Base-by-base conservation (phyloP, 2,888 invertebrate species). In the Zonitis immaculata region DNA sequence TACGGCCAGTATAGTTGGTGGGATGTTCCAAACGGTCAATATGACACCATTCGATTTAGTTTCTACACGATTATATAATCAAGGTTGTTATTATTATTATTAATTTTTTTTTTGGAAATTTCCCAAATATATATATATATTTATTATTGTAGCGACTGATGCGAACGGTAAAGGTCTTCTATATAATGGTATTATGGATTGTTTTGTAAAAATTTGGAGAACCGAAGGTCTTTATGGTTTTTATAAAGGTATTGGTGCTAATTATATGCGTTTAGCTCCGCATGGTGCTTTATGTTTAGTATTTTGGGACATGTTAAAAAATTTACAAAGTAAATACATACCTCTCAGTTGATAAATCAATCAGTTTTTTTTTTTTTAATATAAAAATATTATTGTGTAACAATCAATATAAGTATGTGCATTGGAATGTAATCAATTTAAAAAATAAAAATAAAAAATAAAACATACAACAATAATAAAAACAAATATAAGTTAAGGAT, bases 21-120 rank as follows among this genome's bases (percentile, higher is more conserved):
- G 93, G 2, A 75, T 87, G 30, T 83, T 85, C 47, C 86, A 92
- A 47, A 86, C 87, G 0, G 58, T 88, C 0, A 79, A 82, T 51
- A 89, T 94, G 82, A 91, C 91, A 58, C 95, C 94, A 0, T 87
- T 94, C 68, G 94, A 95, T 74, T 87, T 93, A 27, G 81, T 89
- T 56, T 87, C 92, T n/a, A 90, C 91, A n/a, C 81, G 94, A 58
- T 80, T 94, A 56, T 94, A 91, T 71, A 94, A 94, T 77, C 93
- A 94, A 84, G 88, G 90, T 85, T 71, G 44, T n/a, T n/a, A n/a
- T n/a, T n/a, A n/a, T n/a, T n/a, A n/a, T n/a, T n/a, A n/a, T n/a
- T n/a, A n/a, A n/a, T n/a, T n/a, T n/a, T n/a, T n/a, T 51, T 45
- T 30, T 2, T 26, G 16, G 20, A 8, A 30, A n/a, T 16, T 42